A percentile compares a stretch with the other conserved stretches of the same genome.
phyloP scores from a whole-genome alignment of 2,113 vertebrate species.

The Rhodinocichla rosea region DNA sequence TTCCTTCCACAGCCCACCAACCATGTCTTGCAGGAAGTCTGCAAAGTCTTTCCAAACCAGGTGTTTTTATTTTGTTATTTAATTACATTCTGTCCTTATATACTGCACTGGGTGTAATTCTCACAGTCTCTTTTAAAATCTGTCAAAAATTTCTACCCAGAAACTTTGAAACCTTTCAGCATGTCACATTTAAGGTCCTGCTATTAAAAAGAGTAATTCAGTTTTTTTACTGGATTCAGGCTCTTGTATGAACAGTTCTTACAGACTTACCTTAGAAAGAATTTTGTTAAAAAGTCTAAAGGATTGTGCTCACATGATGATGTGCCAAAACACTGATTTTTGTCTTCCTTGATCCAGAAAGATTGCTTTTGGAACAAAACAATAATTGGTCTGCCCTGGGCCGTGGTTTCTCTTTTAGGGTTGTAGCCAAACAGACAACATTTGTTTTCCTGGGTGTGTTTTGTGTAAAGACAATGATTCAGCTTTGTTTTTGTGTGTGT shows the following conservation, averaged over 20 bases:
- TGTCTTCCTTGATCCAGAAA: not conserved
- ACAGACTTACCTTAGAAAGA: not conserved
- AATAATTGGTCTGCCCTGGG: not conserved
- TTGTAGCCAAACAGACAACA: not conserved
- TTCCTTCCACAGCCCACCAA: not conserved
- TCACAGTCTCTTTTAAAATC: not conserved
- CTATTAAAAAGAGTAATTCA: not conserved
- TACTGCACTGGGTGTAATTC: not conserved
- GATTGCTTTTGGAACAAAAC: not conserved
- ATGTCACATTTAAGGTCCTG: not conserved
- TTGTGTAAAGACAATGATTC: fast-evolving
- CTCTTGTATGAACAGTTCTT: not conserved
- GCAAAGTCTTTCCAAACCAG: not conserved
- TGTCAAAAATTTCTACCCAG: not conserved
- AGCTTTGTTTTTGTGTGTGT: not conserved
- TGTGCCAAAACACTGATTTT: not conserved
- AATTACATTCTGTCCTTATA: not conserved
- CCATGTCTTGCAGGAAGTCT: not conserved
- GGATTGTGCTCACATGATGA: fast-evolving
- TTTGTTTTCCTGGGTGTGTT: not conserved
- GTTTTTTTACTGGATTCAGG: not conserved
- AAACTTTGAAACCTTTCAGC: not conserved
- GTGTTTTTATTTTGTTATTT: not conserved
- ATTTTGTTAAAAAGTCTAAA: not conserved
- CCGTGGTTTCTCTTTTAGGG: not conserved